A percentile compares a stretch with the other conserved stretches of the same genome.
Conservation (phyloP, 2,797 vertebrate species). For the Poecilia gillii region DNA sequence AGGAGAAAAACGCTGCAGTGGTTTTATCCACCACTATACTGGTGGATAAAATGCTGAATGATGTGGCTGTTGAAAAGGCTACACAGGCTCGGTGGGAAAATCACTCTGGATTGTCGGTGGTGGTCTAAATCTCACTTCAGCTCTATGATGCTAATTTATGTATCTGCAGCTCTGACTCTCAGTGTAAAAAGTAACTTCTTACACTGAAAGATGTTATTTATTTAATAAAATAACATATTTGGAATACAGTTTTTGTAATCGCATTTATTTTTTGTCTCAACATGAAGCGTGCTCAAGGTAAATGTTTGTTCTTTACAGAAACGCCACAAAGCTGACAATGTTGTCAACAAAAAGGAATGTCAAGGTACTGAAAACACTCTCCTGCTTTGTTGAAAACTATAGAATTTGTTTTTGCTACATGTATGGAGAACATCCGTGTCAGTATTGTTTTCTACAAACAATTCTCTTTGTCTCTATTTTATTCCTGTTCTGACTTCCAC, state of each 20-base stretch:
- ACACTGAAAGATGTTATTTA: background rate
- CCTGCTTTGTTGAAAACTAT: background rate
- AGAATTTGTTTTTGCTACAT: background rate
- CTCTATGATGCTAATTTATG: constrained; percentile 26
- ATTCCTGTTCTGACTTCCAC: constrained; percentile 3
- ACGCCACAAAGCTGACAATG: constrained; percentile 95
- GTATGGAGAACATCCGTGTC: background rate
- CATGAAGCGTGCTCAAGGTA: background rate
- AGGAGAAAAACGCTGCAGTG: background rate
- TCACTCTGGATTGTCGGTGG: constrained; percentile 13
- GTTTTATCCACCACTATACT: background rate
- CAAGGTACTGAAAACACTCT: constrained; percentile 85
- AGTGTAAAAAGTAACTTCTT: background rate
- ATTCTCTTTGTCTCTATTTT: background rate
- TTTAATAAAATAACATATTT: background rate
- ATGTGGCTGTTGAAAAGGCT: background rate
- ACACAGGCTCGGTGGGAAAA: constrained; percentile 8
- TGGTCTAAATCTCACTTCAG: constrained; percentile 10
- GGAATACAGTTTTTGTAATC: background rate
- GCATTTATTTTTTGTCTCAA: background rate
- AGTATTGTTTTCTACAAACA: background rate
- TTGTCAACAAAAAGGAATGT: constrained; percentile 97
- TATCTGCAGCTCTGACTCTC: background rate
- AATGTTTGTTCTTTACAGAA: constrained; percentile 82
- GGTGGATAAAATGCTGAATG: background rate